Conservation (phyloP, 1,140 invertebrate genomes). For the Paraescarpia echinospica region DNA sequence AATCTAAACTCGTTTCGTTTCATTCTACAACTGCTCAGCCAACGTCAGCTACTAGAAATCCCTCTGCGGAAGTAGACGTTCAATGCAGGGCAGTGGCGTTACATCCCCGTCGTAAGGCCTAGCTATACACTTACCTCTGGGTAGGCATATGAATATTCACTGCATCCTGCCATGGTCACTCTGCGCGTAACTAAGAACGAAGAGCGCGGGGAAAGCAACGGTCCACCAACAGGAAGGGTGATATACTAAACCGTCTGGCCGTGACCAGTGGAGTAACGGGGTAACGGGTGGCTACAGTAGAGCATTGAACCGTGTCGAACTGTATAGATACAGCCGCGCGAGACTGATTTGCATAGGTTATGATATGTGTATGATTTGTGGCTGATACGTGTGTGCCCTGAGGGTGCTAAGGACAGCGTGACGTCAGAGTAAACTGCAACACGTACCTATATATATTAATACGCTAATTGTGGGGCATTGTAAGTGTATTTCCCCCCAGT, state of each 20-base stretch:
- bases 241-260: background rate
- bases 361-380: too few species aligned
- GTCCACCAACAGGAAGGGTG: background rate
- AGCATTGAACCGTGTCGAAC: background rate
- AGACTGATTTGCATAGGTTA: too few species aligned
- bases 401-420: too few species aligned
- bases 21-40: too few species aligned
- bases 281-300: background rate
- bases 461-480: too few species aligned
- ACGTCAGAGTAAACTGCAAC: too few species aligned
- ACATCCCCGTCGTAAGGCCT: background rate
- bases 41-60: background rate
- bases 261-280: background rate
- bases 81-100: background rate
- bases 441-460: too few species aligned
- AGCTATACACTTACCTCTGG: background rate
- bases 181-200: background rate
- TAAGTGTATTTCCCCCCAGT: too few species aligned
- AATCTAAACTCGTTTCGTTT: background rate
- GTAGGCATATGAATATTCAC: background rate
- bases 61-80: background rate
- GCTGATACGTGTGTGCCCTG: too few species aligned
- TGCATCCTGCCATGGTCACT: background rate
- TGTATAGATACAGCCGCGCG: too few species aligned
- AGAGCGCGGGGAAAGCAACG: background rate